phyloP scores from a whole-genome alignment of 2,113 vertebrate genomes.

The Acrocephalus arundinaceus region DNA sequence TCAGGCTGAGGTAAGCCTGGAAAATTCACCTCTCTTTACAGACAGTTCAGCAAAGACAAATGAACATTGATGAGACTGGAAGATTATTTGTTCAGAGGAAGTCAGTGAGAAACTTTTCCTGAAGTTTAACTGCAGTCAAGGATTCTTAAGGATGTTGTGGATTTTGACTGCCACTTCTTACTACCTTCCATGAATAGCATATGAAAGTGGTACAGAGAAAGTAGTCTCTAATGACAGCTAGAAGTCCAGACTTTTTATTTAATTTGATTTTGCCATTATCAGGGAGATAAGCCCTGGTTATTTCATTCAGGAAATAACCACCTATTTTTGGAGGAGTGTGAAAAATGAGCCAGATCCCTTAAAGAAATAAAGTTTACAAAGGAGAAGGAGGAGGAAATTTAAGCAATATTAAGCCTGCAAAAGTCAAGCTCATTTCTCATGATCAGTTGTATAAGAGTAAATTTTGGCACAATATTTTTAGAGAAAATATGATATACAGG shows the following conservation, averaged over 20 bases:
- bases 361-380: neutral
- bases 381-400: neutral
- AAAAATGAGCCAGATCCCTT: neutral
- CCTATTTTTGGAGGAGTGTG: neutral
- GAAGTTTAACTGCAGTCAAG: neutral
- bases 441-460: neutral
- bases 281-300: neutral
- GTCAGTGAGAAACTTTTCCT: neutral
- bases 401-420: neutral
- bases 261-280: neutral
- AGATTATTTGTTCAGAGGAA: neutral
- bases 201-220: neutral
- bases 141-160: neutral
- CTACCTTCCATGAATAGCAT: neutral
- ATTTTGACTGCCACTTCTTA: neutral
- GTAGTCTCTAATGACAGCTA: neutral
- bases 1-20: neutral
- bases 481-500: neutral
- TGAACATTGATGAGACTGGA: neutral
- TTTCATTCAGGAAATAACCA: neutral
- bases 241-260: neutral
- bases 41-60: conserved; percentile 5
- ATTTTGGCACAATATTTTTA: neutral
- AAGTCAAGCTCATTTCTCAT: conserved; percentile 3
- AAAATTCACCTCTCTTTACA: neutral